Percentiles rank a stretch among this genome's conserved stretches.
These are phyloP conservation scores for Monochamus saltuarius DNA, from an alignment of 1,140 invertebrate species.

Conservation along the genomic window DNA sequence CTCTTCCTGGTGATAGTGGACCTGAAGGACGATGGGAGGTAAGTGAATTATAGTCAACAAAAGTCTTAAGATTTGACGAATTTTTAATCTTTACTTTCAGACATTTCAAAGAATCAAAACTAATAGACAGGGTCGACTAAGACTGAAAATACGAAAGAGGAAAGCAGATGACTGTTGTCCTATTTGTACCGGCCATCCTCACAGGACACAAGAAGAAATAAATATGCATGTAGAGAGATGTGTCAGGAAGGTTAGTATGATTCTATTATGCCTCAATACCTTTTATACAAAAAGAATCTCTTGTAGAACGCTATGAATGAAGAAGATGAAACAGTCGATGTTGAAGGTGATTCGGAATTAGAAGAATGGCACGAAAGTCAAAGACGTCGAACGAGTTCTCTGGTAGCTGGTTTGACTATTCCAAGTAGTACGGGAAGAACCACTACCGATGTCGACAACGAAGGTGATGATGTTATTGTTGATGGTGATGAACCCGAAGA, in stretches of 20 bases:
- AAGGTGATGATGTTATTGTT: conserved; percentile 72
- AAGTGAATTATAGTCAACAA: conserved; percentile 13
- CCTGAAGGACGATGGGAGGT: conserved; percentile 77
- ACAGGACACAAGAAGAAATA: conserved; percentile 67
- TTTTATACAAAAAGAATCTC: background rate
- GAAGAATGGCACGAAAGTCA: conserved; percentile 50
- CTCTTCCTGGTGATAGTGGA: conserved; percentile 55
- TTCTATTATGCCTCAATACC: background rate
- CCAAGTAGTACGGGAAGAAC: conserved; percentile 38
- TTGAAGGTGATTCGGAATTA: conserved; percentile 54
- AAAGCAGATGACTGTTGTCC: conserved; percentile 75
- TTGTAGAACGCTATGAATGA: conserved; percentile 43
- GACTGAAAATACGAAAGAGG: conserved; percentile 62
- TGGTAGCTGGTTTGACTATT: conserved; percentile 29
- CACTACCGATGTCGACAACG: conserved; percentile 55
- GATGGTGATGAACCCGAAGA: conserved; percentile 72
- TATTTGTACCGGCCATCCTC: conserved; percentile 69
- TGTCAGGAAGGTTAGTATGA: conserved; percentile 53
- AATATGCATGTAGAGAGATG: conserved; percentile 74
- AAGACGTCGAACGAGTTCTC: conserved; percentile 37
- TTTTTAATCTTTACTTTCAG: conserved; percentile 44
- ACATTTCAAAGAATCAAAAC: conserved; percentile 80
- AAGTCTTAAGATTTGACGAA: background rate
- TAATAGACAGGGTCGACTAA: conserved; percentile 70
- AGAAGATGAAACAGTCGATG: conserved; percentile 59